A percentile compares a stretch with the other conserved stretches of the same genome.
phyloP scores from a whole-genome alignment of 1,140 invertebrate genomes.

The Asbolus verrucosus region DNA sequence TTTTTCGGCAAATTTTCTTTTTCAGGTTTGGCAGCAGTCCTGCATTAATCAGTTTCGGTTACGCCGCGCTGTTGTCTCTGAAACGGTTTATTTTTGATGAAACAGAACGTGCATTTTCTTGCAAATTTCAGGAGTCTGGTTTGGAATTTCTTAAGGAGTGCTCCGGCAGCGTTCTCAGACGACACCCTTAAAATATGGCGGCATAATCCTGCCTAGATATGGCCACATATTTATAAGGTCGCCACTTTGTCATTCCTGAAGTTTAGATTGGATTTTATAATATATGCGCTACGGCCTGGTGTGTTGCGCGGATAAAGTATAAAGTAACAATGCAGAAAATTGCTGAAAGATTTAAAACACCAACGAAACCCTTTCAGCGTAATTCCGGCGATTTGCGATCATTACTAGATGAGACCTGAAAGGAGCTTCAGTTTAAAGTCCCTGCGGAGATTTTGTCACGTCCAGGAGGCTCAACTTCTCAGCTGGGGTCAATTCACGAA shows the following conservation, averaged over 20 bases:
- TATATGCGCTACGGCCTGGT: constrained; percentile 45
- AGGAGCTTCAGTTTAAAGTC: constrained; percentile 55
- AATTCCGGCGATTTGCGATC: constrained; percentile 26
- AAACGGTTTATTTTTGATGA: constrained; percentile 25
- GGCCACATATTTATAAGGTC: constrained; percentile 65
- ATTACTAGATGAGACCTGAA: constrained; percentile 4
- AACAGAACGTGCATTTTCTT: neutral
- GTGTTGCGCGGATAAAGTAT: constrained; percentile 39
- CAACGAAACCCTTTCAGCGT: constrained; percentile 13
- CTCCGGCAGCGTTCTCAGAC: constrained; percentile 50
- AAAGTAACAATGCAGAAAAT: constrained; percentile 36
- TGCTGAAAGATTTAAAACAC: constrained; percentile 35
- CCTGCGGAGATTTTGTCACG: constrained; percentile 66
- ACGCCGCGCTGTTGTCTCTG: neutral
- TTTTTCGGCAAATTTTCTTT: neutral
- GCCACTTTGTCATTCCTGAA: constrained; percentile 64
- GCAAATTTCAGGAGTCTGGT: constrained; percentile 10
- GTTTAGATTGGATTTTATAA: constrained; percentile 58
- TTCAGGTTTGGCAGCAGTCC: too few species aligned
- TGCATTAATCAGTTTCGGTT: too few species aligned
- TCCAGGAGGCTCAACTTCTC: constrained; percentile 60
- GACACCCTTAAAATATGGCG: constrained; percentile 61
- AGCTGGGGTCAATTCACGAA: constrained; percentile 56
- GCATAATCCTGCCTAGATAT: constrained; percentile 63
- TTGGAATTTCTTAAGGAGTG: constrained; percentile 36